Percentiles rank a stretch among this genome's conserved stretches.
phyloP scores from a whole-genome alignment of 2,888 invertebrate species.

The Microctonus aethiopoides region DNA sequence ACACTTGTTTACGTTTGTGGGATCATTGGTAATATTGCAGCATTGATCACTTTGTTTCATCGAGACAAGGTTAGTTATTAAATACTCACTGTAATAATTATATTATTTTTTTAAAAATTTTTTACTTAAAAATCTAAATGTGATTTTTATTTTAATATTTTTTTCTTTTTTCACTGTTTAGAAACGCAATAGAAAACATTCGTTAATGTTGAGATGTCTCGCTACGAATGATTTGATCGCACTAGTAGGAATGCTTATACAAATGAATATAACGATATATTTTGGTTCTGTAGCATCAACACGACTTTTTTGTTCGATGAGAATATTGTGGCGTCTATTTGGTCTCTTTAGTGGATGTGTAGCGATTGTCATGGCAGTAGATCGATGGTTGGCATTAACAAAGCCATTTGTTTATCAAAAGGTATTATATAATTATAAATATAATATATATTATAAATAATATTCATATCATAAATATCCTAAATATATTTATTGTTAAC shows the following conservation, averaged over 20 bases:
- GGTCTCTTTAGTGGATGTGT: slow-evolving; percentile 90
- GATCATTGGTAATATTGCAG: slow-evolving; percentile 80
- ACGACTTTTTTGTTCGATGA: slow-evolving; percentile 73
- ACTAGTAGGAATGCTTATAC: slow-evolving; percentile 80
- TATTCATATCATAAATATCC: not conserved
- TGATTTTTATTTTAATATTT: too few species aligned
- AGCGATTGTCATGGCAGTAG: slow-evolving; percentile 88
- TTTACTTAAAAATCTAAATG: too few species aligned
- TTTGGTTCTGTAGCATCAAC: slow-evolving; percentile 66
- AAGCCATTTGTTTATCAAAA: slow-evolving; percentile 89
- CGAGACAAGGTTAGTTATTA: slow-evolving; percentile 71
- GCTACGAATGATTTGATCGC: slow-evolving; percentile 85
- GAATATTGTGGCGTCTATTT: slow-evolving; percentile 83
- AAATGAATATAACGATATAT: slow-evolving; percentile 72
- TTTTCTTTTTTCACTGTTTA: slow-evolving; percentile 53
- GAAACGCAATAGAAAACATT: slow-evolving; percentile 82
- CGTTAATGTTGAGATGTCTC: slow-evolving; percentile 81
- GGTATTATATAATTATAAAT: slow-evolving; percentile 69
- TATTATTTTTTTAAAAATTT: too few species aligned
- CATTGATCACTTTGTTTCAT: slow-evolving; percentile 78
- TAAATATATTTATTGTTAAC: not conserved
- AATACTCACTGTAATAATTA: too few species aligned
- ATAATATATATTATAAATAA: not conserved
- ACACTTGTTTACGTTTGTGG: slow-evolving; percentile 75
- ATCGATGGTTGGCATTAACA: slow-evolving; percentile 87